These are phyloP conservation scores for Allophyes oxyacanthae DNA, from an alignment of 2,888 invertebrate genomes.

Conservation along the genomic window DNA sequence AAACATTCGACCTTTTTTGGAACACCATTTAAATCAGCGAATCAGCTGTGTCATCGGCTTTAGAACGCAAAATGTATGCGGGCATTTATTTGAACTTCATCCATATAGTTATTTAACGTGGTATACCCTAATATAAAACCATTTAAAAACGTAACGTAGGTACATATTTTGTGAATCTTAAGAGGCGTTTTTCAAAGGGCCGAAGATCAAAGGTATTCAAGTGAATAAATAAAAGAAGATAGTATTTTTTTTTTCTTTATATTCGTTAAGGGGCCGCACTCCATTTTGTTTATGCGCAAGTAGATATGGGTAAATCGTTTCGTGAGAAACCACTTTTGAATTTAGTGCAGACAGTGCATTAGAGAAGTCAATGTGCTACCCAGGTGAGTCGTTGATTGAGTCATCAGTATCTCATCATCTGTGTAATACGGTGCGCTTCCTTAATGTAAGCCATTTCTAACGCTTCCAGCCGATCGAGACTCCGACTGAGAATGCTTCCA, in stretches of 20 bases:
- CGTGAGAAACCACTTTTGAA: constrained; percentile 1
- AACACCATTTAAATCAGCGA: constrained; percentile 27
- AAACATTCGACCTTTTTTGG: constrained; percentile 38
- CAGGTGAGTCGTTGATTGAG: constrained; percentile 18
- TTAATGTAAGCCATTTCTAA: constrained; percentile 31
- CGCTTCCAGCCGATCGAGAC: constrained; percentile 17
- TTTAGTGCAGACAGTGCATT: neutral
- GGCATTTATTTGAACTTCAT: constrained; percentile 60
- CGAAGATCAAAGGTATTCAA: constrained; percentile 75
- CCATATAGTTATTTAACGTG: constrained; percentile 56
- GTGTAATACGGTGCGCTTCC: constrained; percentile 13
- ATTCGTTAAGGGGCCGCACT: constrained; percentile 47
- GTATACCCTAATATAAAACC: constrained; percentile 63
- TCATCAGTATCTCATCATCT: constrained; percentile 33
- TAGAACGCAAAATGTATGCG: constrained; percentile 39
- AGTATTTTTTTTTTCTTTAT: constrained; percentile 65
- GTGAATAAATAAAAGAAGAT: constrained; percentile 71
- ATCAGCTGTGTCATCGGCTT: constrained; percentile 43
- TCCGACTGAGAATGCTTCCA: constrained; percentile 33
- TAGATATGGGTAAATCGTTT: constrained; percentile 12
- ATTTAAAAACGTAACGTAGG: constrained; percentile 62
- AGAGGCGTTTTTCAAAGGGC: constrained; percentile 72
- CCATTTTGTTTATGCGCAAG: constrained; percentile 25
- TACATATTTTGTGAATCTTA: constrained; percentile 67
- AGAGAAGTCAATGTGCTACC: constrained; percentile 3